Base-by-base conservation (phyloP, 2,113 vertebrate species). In the Vulpes lagopus region DNA sequence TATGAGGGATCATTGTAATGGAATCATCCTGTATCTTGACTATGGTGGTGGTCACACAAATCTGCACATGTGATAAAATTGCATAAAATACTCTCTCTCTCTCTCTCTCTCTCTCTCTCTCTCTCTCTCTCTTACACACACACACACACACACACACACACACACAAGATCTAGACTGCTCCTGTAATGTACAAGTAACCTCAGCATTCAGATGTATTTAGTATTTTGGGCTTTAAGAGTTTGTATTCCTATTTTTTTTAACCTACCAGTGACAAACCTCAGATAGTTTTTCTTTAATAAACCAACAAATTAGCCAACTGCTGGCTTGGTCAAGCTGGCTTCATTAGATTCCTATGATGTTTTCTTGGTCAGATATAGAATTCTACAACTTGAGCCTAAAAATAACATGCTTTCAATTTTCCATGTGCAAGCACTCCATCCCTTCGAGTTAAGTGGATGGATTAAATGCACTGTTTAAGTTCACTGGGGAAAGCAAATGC, bases 361-460 rank as follows among this genome's bases (percentile, higher is more conserved):
- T 98, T 96, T 97, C 94, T 97, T 87, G 93, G 92, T 97, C 96
- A 98, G 84, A 87, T 51, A 38, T 81, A 96, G 83, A 96, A 69
- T 96, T 98, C 89, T 98, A 93, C 96, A 92, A 90, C 92, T 96
- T 0, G n/a, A 97, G 71, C 91, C 98, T 98, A 97, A 98, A 98
- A 97, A 96, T 96, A 95, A 97, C 96, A 85, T 64, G 79, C 82
- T 98, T 98, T 96, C 76, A 74, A n/a, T 97, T 98, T 94, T 97
- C 95, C 80, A 25, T 81, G 91, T 94, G 84, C 89, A 97, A 94
- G 93, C 94, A 96, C 94, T 95, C 91, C n/a, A 38, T 98, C 97
- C 83, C 95, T 97, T 93, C 97, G 79, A 95, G 98, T 98, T 98
- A 98, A 98, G 95, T 97, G 89, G 94, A 91, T 95, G 97, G 96